Evolutionary conservation across 2,113 vertebrate genomes (phyloP), one percentile per base, ranked within the genome.

Genomic region (Oryzias woworae): DNA sequence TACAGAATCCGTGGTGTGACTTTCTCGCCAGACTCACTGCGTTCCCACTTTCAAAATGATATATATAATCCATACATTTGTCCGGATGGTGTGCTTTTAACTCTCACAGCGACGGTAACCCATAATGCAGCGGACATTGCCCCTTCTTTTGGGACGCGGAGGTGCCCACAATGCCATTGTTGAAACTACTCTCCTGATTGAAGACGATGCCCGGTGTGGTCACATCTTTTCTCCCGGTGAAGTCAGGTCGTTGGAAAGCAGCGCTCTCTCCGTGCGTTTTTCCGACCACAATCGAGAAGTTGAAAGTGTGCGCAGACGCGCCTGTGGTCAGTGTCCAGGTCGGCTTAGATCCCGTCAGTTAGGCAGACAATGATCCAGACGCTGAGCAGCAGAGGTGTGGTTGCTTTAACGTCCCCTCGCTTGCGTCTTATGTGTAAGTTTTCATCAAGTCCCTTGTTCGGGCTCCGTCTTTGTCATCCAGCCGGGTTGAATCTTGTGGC

Each of bases 401-500:
- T 65, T 67, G 55, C 71, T 57, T 61, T 42, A 58, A 36, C 66
- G 73, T 83, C 73, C 75, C 31, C 62, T 76, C 52, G 26, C 24
- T 77, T 7, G 66, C 20, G 51, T 69, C 36, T 72, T 22, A 72
- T 73, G 69, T 66, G 24, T 1, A 89, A 90, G 84, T 90, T 92
- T 89, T 83, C 62, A 58, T 54, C 31, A 71, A 78, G 77, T 80
- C 69, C 53, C 45, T 24, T 8, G 64, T 63, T 12, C 36, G 26
- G 72, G 43, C 7, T 18, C 24, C 8, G 24, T 81, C 41, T 71
- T 62, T 63, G 58, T 66, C 70, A 72, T 80, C 67, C 65, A 58
- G 82, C 82, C 89, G 93, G 93, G 96, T 95, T 96, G 93, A 91
- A 92, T 96, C 96, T 95, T 94, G 92, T 92, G 92, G 94, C 96